Percentiles rank a stretch among this genome's conserved stretches.
Evolutionary conservation across 2,888 invertebrate species (phyloP).

Genomic region (Nymphalis c-album): DNA sequence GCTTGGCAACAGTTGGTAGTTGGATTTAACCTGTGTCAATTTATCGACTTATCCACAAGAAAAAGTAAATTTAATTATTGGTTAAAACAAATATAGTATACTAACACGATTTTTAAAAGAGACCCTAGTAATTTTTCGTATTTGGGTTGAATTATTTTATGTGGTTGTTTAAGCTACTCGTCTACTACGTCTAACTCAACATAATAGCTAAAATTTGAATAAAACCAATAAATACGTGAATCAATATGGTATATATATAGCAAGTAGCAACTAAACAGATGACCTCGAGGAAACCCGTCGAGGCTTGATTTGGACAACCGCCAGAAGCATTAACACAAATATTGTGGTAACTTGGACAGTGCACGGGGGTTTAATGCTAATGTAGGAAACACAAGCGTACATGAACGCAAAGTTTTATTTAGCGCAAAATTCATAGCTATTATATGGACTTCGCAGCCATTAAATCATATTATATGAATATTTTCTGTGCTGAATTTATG

Average conservation of each 20-base stretch:
- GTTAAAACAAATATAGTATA: too few species aligned
- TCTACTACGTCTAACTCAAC: background rate
- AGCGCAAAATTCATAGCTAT: constrained; percentile 8
- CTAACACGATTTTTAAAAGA: too few species aligned
- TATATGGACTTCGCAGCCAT: background rate
- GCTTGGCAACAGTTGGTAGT: too few species aligned
- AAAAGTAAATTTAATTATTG: too few species aligned
- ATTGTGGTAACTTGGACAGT: constrained; percentile 41
- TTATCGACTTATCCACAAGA: too few species aligned
- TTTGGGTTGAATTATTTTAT: background rate
- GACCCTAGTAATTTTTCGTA: too few species aligned
- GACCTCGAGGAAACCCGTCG: constrained; percentile 51
- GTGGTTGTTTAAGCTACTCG: background rate
- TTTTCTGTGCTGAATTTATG: too few species aligned
- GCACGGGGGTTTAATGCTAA: constrained; percentile 29
- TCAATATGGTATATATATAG: constrained; percentile 57
- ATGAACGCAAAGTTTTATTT: constrained; percentile 12
- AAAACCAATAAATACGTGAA: constrained; percentile 54
- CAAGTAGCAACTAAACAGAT: constrained; percentile 41
- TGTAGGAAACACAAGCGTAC: constrained; percentile 14
- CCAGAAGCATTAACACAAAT: constrained; percentile 69
- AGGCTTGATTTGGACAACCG: constrained; percentile 57
- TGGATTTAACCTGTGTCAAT: too few species aligned
- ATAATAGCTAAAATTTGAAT: constrained; percentile 18
- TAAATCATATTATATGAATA: background rate